Conservation (phyloP, 2,888 invertebrate genomes). For the Ariolimax columbianus region DNA sequence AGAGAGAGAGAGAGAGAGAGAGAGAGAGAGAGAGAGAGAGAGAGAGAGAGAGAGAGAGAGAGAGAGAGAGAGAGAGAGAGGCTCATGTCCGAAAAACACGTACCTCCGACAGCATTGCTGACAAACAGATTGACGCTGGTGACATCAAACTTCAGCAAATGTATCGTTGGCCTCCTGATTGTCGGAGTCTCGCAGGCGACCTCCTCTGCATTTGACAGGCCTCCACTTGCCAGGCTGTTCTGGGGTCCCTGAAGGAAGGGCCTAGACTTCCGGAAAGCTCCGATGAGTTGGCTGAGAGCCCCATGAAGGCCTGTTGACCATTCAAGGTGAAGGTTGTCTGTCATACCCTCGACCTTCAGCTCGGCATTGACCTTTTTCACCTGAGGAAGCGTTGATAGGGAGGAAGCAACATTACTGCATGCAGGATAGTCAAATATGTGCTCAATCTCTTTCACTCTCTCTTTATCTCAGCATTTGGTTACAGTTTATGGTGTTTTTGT, state of each 20-base stretch:
- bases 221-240: not conserved
- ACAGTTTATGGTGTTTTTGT: no score
- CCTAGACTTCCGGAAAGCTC: slow-evolving; percentile 57
- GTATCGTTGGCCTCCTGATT: slow-evolving; percentile 2
- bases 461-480: no score
- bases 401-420: no score
- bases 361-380: slow-evolving; percentile 66
- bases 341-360: slow-evolving; percentile 67
- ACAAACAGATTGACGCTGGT: slow-evolving; percentile 68
- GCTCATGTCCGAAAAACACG: slow-evolving; percentile 5
- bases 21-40: no score
- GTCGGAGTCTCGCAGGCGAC: not conserved
- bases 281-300: slow-evolving; percentile 63
- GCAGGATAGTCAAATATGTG: no score
- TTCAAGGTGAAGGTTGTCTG: slow-evolving; percentile 73
- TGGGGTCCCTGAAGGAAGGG: not conserved
- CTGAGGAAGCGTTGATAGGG: slow-evolving; percentile 52
- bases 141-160: slow-evolving; percentile 58
- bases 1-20: no score
- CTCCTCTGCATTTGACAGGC: not conserved
- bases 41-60: no score
- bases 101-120: slow-evolving; percentile 70
- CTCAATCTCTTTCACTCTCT: no score
- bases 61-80: no score
- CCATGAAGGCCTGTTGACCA: slow-evolving; percentile 69